These are phyloP conservation scores for Emydocephalus ijimae DNA, from an alignment of 2,113 vertebrate genomes.

Conservation along the genomic window DNA sequence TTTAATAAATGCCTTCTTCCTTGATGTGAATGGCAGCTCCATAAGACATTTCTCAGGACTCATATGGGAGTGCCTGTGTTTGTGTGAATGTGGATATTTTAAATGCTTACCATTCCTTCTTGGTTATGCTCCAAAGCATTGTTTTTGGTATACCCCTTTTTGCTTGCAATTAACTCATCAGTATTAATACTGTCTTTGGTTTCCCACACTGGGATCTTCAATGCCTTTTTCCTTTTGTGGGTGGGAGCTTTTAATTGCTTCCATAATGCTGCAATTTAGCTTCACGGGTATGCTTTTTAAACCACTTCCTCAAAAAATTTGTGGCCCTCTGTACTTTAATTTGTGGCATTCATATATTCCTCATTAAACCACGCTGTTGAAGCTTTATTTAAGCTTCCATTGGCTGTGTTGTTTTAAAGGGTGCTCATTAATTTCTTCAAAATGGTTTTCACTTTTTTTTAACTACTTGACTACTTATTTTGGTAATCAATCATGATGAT, in stretches of 20 bases:
- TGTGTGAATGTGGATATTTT: not conserved
- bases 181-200: not conserved
- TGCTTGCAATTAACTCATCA: not conserved
- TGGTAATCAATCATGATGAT: not conserved
- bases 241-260: conserved; percentile 7
- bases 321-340: not conserved
- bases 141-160: not conserved
- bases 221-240: not conserved
- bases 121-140: not conserved
- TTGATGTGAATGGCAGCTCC: not conserved
- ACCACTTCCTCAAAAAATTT: not conserved
- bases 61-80: not conserved
- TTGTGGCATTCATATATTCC: not conserved
- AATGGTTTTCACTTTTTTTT: not conserved
- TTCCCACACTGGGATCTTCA: not conserved
- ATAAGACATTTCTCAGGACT: not conserved
- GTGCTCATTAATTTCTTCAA: not conserved
- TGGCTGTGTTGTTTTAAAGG: not conserved
- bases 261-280: conserved; percentile 6
- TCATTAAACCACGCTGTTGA: not conserved
- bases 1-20: not conserved
- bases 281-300: not conserved
- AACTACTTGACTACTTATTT: not conserved
- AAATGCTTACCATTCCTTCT: not conserved
- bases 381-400: not conserved